Conservation (phyloP, 2,797 vertebrate species). For the Pseudochirops corinnae region DNA sequence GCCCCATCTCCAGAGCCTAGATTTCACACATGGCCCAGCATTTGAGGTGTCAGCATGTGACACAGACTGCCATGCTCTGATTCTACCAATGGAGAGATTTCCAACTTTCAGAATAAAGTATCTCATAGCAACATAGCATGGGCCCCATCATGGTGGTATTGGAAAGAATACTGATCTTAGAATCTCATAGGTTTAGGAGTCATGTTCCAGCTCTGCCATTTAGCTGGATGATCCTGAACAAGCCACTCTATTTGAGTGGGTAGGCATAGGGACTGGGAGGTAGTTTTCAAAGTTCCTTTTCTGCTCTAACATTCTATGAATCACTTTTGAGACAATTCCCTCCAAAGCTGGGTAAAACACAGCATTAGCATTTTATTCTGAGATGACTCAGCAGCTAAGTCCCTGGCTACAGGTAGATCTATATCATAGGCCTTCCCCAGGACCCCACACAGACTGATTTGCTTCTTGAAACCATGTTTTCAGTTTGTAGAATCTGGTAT, state of each 20-base stretch:
- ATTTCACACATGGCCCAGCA: slow-evolving; percentile 50
- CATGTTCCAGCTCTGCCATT: not conserved
- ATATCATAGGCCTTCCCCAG: not conserved
- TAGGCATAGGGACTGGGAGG: not conserved
- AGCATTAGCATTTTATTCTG: not conserved
- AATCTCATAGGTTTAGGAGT: not conserved
- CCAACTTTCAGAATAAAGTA: not conserved
- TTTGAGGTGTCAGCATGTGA: slow-evolving; percentile 61
- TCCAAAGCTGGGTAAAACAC: slow-evolving; percentile 19
- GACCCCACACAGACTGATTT: slow-evolving; percentile 16
- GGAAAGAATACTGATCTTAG: not conserved
- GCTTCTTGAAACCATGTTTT: not conserved
- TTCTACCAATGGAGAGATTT: slow-evolving; percentile 18
- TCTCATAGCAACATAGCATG: not conserved
- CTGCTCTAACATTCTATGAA: not conserved
- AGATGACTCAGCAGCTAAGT: not conserved
- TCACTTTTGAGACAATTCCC: slow-evolving; percentile 12
- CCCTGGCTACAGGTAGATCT: not conserved
- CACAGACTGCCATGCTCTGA: slow-evolving; percentile 41
- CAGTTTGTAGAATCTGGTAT: not conserved
- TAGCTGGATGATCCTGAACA: not conserved
- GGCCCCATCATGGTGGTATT: not conserved
- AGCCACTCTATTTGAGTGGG: not conserved
- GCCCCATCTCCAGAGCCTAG: slow-evolving; percentile 49
- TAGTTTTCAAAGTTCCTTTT: not conserved